Evolutionary conservation across 2,113 vertebrate genomes (phyloP).

Genomic region (Scortum barcoo): DNA sequence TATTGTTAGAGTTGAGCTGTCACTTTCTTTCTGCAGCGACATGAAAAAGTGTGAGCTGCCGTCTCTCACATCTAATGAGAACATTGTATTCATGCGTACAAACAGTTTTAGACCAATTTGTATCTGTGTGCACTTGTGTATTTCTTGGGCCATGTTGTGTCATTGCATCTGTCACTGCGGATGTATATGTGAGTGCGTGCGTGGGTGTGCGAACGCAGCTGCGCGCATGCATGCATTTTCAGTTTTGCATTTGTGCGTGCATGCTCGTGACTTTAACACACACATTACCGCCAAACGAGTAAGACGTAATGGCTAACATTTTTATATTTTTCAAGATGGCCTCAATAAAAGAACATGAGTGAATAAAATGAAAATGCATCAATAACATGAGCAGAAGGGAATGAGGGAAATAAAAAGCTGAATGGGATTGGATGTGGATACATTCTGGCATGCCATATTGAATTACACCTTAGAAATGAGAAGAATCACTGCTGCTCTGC

Average conservation of each 20-base stretch:
- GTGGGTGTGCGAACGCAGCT: background rate
- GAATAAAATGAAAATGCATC: constrained; percentile 35
- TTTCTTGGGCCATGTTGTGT: background rate
- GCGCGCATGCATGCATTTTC: background rate
- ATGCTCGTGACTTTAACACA: background rate
- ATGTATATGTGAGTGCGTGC: background rate
- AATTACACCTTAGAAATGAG: constrained; percentile 41
- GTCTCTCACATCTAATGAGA: background rate
- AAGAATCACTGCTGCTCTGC: constrained; percentile 27
- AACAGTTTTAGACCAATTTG: background rate
- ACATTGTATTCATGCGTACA: background rate
- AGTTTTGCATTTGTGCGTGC: background rate
- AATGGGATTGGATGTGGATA: constrained; percentile 17
- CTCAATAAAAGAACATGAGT: constrained; percentile 38
- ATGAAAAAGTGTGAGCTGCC: no score
- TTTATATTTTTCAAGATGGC: constrained; percentile 25
- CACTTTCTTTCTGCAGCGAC: no score
- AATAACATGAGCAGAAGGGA: constrained; percentile 10
- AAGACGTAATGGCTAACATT: constrained; percentile 15
- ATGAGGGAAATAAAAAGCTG: constrained; percentile 25
- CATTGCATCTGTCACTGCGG: background rate
- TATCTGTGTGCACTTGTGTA: no score
- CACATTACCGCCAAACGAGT: background rate
- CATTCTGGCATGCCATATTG: constrained; percentile 20
- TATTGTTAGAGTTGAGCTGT: no score